Base-by-base conservation (phyloP, 2,797 vertebrate genomes). In the Syngnathus acus region DNA sequence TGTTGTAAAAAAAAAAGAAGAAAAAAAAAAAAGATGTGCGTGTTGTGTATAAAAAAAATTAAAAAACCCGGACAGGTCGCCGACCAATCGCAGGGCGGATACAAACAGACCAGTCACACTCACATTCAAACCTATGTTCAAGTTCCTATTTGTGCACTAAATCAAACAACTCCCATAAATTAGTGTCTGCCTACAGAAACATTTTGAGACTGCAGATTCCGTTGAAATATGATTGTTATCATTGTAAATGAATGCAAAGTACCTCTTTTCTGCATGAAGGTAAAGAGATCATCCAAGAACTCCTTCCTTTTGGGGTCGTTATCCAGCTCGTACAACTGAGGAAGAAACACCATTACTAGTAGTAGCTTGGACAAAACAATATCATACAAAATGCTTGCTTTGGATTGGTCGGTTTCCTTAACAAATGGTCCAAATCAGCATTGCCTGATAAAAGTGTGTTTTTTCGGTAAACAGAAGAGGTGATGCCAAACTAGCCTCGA, bases 261-360 rank as follows among this genome's bases (percentile, higher is more conserved):
- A 92, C 92, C 96, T 92, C 96, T 87, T 79, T 98, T 98, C 88
- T 98, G 96, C 96, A 98, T 98, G 85, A 97, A 98, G 75, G 93
- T 95, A 84, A 98, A 98, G 26, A 98, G 88, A 80, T 98, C 95
- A 0, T 98, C 96, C 84, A 98, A 87, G 81, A 98, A 98, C 80
- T 98, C 96, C 66, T 98, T 98, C 78, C 96, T 93, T 85, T 95
- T 93, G 61, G 96, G 95, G 80, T 98, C 95, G 2, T 73, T 93
- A 1, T 98, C 95, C 75, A 98, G 89, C 82, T 98, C 96, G 0
- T 98, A 98, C 32, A 98, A 83, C 96, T 98, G 82, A 0, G 75
- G 67, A 54, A 70, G 7, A 72, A 62, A 77, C 73, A 26, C 10
- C 13, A 23, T 43, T 26, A 57, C 13, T 32, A 16, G 13, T 37